Percentiles rank a stretch among this genome's conserved stretches.
Conservation (phyloP, 2,113 vertebrate species). For the Blennius ocellaris region DNA sequence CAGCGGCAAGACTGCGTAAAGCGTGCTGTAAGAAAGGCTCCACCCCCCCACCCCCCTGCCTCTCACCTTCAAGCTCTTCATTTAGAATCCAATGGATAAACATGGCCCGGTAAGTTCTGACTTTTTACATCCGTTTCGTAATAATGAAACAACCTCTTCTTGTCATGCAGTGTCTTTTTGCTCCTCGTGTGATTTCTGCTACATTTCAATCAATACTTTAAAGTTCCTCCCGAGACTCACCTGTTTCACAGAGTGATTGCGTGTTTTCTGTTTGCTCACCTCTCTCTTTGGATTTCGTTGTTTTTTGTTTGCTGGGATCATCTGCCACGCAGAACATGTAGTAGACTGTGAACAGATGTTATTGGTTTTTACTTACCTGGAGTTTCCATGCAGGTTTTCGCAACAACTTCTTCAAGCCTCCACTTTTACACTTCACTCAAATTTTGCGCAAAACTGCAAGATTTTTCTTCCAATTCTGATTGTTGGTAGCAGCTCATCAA, state of each 20-base stretch:
- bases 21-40: constrained; percentile 35
- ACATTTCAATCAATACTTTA: neutral
- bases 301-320: neutral
- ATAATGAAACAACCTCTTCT: neutral
- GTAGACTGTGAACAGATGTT: neutral
- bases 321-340: neutral
- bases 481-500: too few relatives aligned
- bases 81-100: constrained; percentile 70
- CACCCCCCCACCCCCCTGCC: constrained; percentile 24
- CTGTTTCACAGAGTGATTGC: neutral
- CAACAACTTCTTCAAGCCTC: too few relatives aligned
- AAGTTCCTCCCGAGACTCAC: neutral
- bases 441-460: too few relatives aligned
- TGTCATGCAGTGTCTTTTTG: neutral
- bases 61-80: constrained; percentile 35
- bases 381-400: too few relatives aligned
- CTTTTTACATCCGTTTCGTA: too few relatives aligned
- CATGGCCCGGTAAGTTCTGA: constrained; percentile 65
- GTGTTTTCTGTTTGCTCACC: neutral
- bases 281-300: constrained; percentile 14
- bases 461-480: too few relatives aligned
- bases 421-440: too few relatives aligned
- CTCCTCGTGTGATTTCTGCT: neutral
- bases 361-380: neutral
- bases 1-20: constrained; percentile 25